Percentiles rank a stretch among this genome's conserved stretches.
Evolutionary conservation across 1,140 invertebrate species (phyloP).

Genomic region (Heliconius congener): DNA sequence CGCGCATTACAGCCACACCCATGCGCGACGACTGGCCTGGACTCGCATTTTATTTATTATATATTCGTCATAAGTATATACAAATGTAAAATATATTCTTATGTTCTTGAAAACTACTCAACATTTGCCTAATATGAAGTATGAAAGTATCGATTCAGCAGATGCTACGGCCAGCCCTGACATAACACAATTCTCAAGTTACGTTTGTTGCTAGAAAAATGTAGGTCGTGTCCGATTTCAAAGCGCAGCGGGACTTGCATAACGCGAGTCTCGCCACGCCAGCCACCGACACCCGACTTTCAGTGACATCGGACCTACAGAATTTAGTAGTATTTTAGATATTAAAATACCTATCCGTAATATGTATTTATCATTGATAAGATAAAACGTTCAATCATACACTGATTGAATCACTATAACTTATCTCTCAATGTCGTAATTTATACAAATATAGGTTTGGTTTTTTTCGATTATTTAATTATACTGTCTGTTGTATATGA

Average conservation of each 20-base stretch:
- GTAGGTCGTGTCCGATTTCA: slow-evolving; percentile 68
- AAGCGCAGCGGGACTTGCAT: slow-evolving; percentile 61
- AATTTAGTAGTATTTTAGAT: slow-evolving; percentile 12
- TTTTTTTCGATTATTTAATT: too few species aligned
- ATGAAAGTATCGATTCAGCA: slow-evolving; percentile 26
- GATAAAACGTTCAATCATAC: slow-evolving; percentile 36
- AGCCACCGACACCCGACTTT: slow-evolving; percentile 29
- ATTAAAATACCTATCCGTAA: slow-evolving; percentile 8
- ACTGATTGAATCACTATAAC: slow-evolving; percentile 27
- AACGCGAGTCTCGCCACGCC: slow-evolving; percentile 41
- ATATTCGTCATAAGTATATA: not conserved
- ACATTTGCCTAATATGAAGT: not conserved
- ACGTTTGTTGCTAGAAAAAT: slow-evolving; percentile 66
- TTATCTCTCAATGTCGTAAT: slow-evolving; percentile 30
- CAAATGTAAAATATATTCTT: not conserved
- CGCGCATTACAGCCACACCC: too few species aligned
- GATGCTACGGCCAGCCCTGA: slow-evolving; percentile 33
- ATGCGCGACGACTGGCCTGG: too few species aligned
- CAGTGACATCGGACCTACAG: slow-evolving; percentile 26
- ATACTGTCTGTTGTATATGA: too few species aligned
- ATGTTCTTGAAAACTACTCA: not conserved
- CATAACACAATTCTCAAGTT: slow-evolving; percentile 60
- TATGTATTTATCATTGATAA: slow-evolving; percentile 34
- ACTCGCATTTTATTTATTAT: not conserved
- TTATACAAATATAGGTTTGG: not conserved